Evolutionary conservation across 2,113 vertebrate genomes (phyloP), one percentile per base, ranked within the genome.

Genomic region (Varanus komodoensis): DNA sequence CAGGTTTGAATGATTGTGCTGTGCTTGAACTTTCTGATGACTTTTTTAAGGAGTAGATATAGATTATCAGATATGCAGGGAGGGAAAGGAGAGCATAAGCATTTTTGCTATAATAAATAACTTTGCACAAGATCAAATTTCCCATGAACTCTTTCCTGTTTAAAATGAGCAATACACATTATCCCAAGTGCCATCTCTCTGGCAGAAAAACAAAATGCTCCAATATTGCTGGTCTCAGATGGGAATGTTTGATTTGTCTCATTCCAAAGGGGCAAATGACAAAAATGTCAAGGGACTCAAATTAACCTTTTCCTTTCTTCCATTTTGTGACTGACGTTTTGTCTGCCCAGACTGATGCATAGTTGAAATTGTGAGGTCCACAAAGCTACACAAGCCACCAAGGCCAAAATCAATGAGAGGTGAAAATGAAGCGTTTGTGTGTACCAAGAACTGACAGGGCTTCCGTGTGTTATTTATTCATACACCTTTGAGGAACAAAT

Each of bases 361-460:
- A 86, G 89, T 90, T 90, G 86, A 94, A 95, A 84, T 71, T 94
- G 93, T 93, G 91, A 95, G 92, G 93, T 93, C 78, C 84, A 91
- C 92, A 25, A 57, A 44, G 50, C 52, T 64, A 92, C 71, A 23
- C 54, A 91, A 91, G 89, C 78, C 92, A 94, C n/a, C 82, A 93
- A 88, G 90, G 86, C 12, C 92, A 71, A 69, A 94, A 93, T 94
- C 91, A 87, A 85, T 95, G 82, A 90, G 86, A 90, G 89, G 82
- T 85, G 86, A 95, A 96, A 95, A 95, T 90, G 29, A 93, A 94
- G 87, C 92, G 61, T 93, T 93, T 93, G 84, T 52, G 74, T 64
- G 38, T 88, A 77, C 89, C 78, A 84, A 73, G 87, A 91, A 90
- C 88, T 87, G 93, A 92, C 74, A 94, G 84, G 75, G 90, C 91